Conservation (phyloP, 1,140 invertebrate species). For the Drosophila kohkoa region DNA sequence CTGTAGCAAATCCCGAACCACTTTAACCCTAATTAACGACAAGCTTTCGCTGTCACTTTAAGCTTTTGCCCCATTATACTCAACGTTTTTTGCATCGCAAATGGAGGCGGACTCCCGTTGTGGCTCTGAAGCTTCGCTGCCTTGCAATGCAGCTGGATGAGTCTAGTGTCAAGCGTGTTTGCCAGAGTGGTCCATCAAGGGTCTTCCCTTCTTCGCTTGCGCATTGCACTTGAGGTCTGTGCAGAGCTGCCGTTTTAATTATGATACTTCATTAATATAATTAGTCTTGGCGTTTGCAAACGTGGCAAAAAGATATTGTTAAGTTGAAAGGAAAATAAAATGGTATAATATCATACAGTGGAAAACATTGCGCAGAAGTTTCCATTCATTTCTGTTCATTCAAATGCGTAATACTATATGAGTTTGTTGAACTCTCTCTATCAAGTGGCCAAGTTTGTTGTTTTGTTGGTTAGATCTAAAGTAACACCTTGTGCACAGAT, state of each 20-base stretch:
- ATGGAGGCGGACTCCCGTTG: conserved; percentile 23
- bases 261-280: conserved; percentile 74
- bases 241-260: conserved; percentile 53
- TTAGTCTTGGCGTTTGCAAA: conserved; percentile 43
- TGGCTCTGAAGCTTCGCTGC: conserved; percentile 34
- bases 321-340: not conserved
- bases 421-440: no score
- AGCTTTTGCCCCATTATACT: conserved; percentile 55
- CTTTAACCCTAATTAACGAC: conserved; percentile 71
- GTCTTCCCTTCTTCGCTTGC: conserved; percentile 15
- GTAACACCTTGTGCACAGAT: no score
- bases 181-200: not conserved
- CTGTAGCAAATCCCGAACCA: conserved; percentile 26
- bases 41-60: conserved; percentile 40
- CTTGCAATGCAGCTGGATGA: conserved; percentile 29
- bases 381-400: no score
- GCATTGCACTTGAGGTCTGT: conserved; percentile 37
- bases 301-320: not conserved
- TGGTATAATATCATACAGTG: not conserved
- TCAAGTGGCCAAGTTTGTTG: no score
- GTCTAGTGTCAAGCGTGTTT: not conserved
- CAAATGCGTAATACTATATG: no score
- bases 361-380: not conserved
- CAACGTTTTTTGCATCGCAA: conserved; percentile 35
- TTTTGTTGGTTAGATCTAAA: no score